Conservation (phyloP, 2,888 invertebrate species). For the Cylindroiulus punctatus region DNA sequence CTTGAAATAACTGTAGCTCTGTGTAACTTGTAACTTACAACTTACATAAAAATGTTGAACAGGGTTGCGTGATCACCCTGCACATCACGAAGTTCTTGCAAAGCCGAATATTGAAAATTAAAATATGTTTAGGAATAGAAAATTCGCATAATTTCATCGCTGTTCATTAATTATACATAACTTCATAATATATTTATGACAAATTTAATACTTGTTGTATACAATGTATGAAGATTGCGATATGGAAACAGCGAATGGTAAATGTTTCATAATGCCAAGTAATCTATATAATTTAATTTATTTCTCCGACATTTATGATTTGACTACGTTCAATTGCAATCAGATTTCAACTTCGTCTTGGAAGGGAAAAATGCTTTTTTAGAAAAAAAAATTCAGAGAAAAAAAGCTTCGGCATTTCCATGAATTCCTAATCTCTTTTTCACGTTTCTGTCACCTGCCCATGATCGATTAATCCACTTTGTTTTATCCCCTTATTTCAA, state of each 20-base stretch:
- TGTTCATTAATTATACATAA: no score
- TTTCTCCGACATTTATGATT: no score
- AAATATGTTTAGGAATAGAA: no score
- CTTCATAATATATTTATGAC: not conserved
- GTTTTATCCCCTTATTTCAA: not conserved
- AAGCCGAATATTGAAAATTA: not conserved
- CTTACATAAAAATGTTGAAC: no score
- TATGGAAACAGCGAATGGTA: not conserved
- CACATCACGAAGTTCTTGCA: not conserved
- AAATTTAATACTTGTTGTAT: not conserved
- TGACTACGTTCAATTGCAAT: no score
- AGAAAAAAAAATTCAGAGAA: not conserved
- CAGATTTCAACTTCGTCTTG: not conserved
- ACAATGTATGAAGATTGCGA: not conserved
- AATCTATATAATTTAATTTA: no score
- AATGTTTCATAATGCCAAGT: not conserved
- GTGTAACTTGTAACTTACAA: no score
- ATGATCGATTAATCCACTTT: conserved; percentile 1
- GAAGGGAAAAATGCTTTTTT: not conserved
- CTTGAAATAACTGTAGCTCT: no score
- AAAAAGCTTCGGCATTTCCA: not conserved
- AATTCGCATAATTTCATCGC: no score
- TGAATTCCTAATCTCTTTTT: not conserved
- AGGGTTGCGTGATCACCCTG: no score
- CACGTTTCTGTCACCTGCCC: not conserved